A percentile compares a stretch with the other conserved stretches of the same genome.
These are phyloP conservation scores for Atractosteus spatula DNA, from an alignment of 2,113 vertebrate genomes.

Conservation along the genomic window DNA sequence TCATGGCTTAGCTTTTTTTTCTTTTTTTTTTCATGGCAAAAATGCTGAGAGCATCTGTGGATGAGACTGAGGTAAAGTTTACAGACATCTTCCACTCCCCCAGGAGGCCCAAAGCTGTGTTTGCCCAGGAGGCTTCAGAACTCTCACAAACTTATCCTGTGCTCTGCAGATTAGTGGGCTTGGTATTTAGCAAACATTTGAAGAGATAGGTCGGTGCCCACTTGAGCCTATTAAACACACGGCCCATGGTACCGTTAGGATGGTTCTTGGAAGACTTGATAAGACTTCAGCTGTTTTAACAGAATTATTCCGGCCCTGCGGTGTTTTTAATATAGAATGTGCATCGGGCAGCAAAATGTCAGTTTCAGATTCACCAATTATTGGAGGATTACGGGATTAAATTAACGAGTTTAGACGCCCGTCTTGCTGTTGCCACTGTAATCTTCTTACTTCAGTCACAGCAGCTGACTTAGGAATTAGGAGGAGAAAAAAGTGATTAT, in stretches of 20 bases:
- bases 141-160: constrained; percentile 2
- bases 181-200: constrained; percentile 19
- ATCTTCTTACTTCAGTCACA: constrained; percentile 58
- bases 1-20: background rate
- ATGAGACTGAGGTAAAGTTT: background rate
- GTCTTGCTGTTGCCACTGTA: constrained; percentile 55
- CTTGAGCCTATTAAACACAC: constrained; percentile 11
- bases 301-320: constrained; percentile 30
- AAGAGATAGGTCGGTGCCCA: constrained; percentile 4
- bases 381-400: constrained; percentile 54
- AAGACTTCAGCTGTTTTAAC: constrained; percentile 16
- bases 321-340: constrained; percentile 45
- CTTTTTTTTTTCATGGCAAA: background rate
- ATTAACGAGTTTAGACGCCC: constrained; percentile 60
- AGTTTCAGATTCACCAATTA: constrained; percentile 54
- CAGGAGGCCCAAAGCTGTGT: background rate
- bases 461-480: constrained; percentile 55
- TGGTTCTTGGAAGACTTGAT: constrained; percentile 19
- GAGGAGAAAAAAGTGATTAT: constrained; percentile 45
- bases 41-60: background rate
- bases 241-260: background rate
- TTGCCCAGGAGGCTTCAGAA: background rate
- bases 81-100: background rate
- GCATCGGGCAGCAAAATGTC: constrained; percentile 58
- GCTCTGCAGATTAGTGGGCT: constrained; percentile 16